Conservation (phyloP, 2,888 invertebrate species). For the Platerodrilus igneus region DNA sequence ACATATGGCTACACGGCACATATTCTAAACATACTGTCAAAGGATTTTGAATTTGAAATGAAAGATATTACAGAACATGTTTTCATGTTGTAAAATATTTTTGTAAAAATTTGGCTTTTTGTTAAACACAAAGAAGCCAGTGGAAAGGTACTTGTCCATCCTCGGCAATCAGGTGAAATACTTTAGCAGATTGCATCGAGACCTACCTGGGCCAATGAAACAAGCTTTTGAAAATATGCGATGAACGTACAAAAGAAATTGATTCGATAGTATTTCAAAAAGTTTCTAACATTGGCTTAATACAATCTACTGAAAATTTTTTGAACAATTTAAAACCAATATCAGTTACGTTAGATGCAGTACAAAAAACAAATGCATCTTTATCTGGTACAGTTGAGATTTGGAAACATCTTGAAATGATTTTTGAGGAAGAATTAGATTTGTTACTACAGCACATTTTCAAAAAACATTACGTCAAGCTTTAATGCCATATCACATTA, state of each 20-base stretch:
- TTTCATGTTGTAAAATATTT: constrained; percentile 19
- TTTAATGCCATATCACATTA: constrained; percentile 8
- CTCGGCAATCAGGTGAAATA: constrained; percentile 21
- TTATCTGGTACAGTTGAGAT: constrained; percentile 7
- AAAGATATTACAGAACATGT: constrained; percentile 15
- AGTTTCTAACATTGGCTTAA: constrained; percentile 3
- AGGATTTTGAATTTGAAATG: constrained; percentile 20
- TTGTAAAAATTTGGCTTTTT: constrained; percentile 14
- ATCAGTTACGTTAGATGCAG: constrained; percentile 3
- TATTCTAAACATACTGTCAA: constrained; percentile 18
- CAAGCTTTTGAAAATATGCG: constrained; percentile 11
- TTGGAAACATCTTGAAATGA: constrained; percentile 7
- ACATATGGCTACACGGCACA: constrained; percentile 19
- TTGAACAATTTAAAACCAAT: constrained; percentile 11
- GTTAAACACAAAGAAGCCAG: constrained; percentile 17
- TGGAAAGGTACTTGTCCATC: constrained; percentile 20
- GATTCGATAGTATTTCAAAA: too few species aligned
- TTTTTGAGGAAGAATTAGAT: constrained; percentile 3
- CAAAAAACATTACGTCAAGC: constrained; percentile 7
- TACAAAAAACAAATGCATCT: constrained; percentile 8
- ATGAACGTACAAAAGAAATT: too few species aligned
- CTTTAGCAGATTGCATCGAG: constrained; percentile 12
- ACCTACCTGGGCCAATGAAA: constrained; percentile 5
- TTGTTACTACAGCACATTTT: constrained; percentile 4
- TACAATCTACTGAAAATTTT: constrained; percentile 6